Percentiles rank a stretch among this genome's conserved stretches.
Evolutionary conservation across 1,140 invertebrate genomes (phyloP).

Genomic region (Neuroterus valhalla): DNA sequence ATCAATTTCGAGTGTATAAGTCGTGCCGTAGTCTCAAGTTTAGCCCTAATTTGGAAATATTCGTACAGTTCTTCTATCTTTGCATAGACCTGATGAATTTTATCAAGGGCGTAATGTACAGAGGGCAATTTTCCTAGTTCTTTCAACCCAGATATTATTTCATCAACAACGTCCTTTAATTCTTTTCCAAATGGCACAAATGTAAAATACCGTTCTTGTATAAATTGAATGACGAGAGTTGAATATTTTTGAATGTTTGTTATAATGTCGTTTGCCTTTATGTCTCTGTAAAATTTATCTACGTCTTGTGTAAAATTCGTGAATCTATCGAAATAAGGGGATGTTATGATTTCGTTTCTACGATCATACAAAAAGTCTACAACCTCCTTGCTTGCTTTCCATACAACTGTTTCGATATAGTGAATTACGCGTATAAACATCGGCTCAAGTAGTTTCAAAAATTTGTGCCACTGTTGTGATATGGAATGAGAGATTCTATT

Average conservation of each 20-base stretch:
- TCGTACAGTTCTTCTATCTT: slow-evolving; percentile 80
- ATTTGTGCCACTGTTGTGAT: slow-evolving; percentile 81
- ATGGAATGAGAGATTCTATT: slow-evolving; percentile 78
- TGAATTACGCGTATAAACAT: slow-evolving; percentile 84
- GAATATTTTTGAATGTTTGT: slow-evolving; percentile 87
- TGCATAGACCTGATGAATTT: slow-evolving; percentile 62
- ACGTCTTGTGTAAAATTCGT: slow-evolving; percentile 87
- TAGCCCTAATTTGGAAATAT: slow-evolving; percentile 81
- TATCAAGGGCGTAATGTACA: slow-evolving; percentile 78
- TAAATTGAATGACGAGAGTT: slow-evolving; percentile 79
- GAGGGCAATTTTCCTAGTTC: slow-evolving; percentile 82
- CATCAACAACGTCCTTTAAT: slow-evolving; percentile 80
- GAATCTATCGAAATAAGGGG: slow-evolving; percentile 86
- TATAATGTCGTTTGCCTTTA: slow-evolving; percentile 82
- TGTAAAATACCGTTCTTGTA: slow-evolving; percentile 84
- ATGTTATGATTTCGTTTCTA: slow-evolving; percentile 85
- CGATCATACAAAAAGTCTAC: slow-evolving; percentile 87
- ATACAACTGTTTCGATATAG: slow-evolving; percentile 83
- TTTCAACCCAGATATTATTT: slow-evolving; percentile 82
- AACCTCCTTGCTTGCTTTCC: slow-evolving; percentile 83
- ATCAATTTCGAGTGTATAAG: slow-evolving; percentile 81
- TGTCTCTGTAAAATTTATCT: slow-evolving; percentile 84
- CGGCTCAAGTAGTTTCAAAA: slow-evolving; percentile 84
- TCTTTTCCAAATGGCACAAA: slow-evolving; percentile 87
- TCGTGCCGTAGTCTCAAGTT: slow-evolving; percentile 78